Evolutionary conservation across 2,113 vertebrate species (phyloP).

Genomic region (Clarias macrocephalus): DNA sequence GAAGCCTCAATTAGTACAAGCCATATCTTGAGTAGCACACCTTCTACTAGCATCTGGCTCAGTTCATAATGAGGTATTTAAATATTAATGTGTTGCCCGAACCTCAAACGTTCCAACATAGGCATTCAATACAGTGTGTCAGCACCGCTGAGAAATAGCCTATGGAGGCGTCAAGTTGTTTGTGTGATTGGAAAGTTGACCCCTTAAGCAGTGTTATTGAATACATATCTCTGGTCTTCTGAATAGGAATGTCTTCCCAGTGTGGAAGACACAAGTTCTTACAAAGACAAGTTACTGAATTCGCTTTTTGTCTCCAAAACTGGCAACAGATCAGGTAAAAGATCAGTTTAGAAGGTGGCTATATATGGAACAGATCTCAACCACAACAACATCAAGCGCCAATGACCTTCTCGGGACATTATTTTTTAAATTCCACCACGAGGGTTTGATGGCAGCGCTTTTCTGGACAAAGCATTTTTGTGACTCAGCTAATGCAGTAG

Average conservation of each 20-base stretch:
- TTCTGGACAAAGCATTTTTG: slow-evolving; percentile 19
- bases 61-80: slow-evolving; percentile 42
- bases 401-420: slow-evolving; percentile 22
- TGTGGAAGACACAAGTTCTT: slow-evolving; percentile 1
- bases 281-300: neutral
- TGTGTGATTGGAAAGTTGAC: neutral
- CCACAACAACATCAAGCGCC: slow-evolving; percentile 27
- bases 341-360: slow-evolving; percentile 21
- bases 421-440: slow-evolving; percentile 41
- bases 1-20: slow-evolving; percentile 21
- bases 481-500: slow-evolving; percentile 22
- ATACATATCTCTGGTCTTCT: neutral
- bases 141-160: slow-evolving; percentile 42
- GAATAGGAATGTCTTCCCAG: slow-evolving; percentile 16
- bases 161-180: neutral
- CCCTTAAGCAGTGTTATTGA: neutral
- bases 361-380: slow-evolving; percentile 44
- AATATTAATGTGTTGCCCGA: slow-evolving; percentile 43
- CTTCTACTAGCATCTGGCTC: slow-evolving; percentile 26
- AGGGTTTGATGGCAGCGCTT: slow-evolving; percentile 38
- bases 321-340: too few species aligned
- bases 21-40: slow-evolving; percentile 12
- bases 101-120: slow-evolving; percentile 31
- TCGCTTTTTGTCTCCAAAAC: neutral
- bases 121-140: slow-evolving; percentile 49